Conservation (phyloP, 2,888 invertebrate genomes). For the Coenonympha glycerion region DNA sequence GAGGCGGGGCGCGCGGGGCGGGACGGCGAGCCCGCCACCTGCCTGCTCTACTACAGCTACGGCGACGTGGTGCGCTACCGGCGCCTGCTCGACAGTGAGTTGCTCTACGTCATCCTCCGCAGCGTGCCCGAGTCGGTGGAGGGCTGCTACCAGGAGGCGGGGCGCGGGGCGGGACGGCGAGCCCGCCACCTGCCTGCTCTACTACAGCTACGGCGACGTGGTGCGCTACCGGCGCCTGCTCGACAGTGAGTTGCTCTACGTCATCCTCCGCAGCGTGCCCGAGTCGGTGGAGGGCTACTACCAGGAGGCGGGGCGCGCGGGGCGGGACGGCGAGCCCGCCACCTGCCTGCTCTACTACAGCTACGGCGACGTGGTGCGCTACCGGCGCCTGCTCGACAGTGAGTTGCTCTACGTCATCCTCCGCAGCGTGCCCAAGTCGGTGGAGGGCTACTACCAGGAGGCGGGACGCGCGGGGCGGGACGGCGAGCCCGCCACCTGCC, state of each 20-base stretch:
- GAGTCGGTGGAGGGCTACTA: slow-evolving; percentile 98
- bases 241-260: slow-evolving; percentile 81
- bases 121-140: slow-evolving; percentile 96
- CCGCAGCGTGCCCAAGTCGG: no score
- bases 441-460: no score
- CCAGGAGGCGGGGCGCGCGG: slow-evolving; percentile 97
- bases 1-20: slow-evolving; percentile 97
- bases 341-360: slow-evolving; percentile 92
- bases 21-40: slow-evolving; percentile 89
- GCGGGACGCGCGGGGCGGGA: no score
- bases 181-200: slow-evolving; percentile 88
- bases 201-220: slow-evolving; percentile 90
- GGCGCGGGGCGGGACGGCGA: slow-evolving; percentile 97
- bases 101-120: no score
- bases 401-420: not conserved
- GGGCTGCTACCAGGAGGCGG: slow-evolving; percentile 98
- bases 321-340: slow-evolving; percentile 91
- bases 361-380: slow-evolving; percentile 85
- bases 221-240: slow-evolving; percentile 81
- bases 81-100: slow-evolving; percentile 81
- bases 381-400: slow-evolving; percentile 80
- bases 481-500: no score
- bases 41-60: slow-evolving; percentile 92
- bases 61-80: slow-evolving; percentile 84
- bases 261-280: slow-evolving; percentile 93